Evolutionary conservation across 1,140 invertebrate genomes (phyloP), one percentile per base, ranked within the genome.

Genomic region (Psilanteris sp.): DNA sequence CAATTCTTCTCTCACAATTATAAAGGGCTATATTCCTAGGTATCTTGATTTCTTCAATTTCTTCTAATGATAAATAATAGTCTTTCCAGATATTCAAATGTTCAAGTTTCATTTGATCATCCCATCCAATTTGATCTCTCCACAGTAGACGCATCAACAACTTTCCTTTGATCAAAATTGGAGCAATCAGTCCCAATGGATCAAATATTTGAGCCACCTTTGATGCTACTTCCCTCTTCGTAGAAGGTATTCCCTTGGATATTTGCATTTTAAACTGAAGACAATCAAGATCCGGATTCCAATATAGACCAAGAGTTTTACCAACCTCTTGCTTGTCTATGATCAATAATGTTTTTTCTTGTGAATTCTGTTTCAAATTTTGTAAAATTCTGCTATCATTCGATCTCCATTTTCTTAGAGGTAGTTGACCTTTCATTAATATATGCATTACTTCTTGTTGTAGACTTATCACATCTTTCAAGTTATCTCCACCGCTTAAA

Each of bases 261-360:
- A n/a, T n/a, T n/a, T n/a, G n/a, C n/a, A n/a, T n/a, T n/a, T n/a
- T n/a, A n/a, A n/a, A n/a, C n/a, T n/a, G n/a, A n/a, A n/a, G n/a
- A n/a, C n/a, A n/a, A n/a, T n/a, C n/a, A n/a, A n/a, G n/a, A n/a
- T n/a, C n/a, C n/a, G 46, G 26, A 26, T 52, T 7, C 50, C 34
- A 55, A n/a, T 29, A 24, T n/a, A 41, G 31, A 14, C 31, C 31
- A 3, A 52, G 26, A 8, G 20, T 52, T 24, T 52, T 52, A 15
- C 31, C 34, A 0, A 20, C 9, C 9, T 52, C 31, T 15, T 18
- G 31, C 8, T 36, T 24, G 11, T 52, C 31, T 18, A 52, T 9
- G 9, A 34, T 52, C 46, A 36, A 36, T 1, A 34, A 24, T 52
- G 29, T 34, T 18, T 36, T 10, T 52, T 11, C 4, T 34, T 29